Evolutionary conservation across 2,888 invertebrate species (phyloP).

Genomic region (Formica aserva): DNA sequence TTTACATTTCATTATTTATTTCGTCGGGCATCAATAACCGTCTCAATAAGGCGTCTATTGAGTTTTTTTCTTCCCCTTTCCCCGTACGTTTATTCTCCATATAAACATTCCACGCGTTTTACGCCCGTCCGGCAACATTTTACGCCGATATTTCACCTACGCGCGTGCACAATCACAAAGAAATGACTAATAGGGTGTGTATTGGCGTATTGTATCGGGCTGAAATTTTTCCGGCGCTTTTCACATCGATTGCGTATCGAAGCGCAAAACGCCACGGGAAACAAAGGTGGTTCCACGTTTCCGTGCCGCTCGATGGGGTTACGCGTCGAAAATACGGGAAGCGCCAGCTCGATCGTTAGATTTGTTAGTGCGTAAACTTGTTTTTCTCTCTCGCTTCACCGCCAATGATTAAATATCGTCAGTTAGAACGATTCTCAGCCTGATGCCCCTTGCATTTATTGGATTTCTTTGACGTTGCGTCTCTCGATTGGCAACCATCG

Average conservation of each 20-base stretch:
- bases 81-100: constrained; percentile 3
- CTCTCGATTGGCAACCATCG: background rate
- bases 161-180: constrained; percentile 28
- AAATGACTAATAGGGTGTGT: constrained; percentile 30
- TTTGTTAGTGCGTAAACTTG: constrained; percentile 59
- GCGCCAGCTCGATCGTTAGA: constrained; percentile 54
- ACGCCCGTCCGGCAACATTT: constrained; percentile 14
- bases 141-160: constrained; percentile 33
- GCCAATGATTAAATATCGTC: constrained; percentile 50
- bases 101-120: background rate
- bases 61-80: background rate
- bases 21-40: constrained; percentile 16
- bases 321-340: constrained; percentile 18
- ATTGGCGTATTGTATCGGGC: constrained; percentile 13
- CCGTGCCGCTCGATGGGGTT: constrained; percentile 38
- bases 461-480: constrained; percentile 9
- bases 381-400: constrained; percentile 56
- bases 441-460: constrained; percentile 28
- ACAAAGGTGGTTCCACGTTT: constrained; percentile 27
- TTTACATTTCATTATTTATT: background rate
- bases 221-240: constrained; percentile 36
- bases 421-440: constrained; percentile 9
- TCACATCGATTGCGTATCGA: background rate
- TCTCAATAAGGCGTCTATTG: background rate
- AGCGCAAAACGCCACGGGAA: constrained; percentile 21